A percentile compares a stretch with the other conserved stretches of the same genome.
Evolutionary conservation across 1,140 invertebrate species (phyloP).

Genomic region (Pseudomyrmex pallidus): DNA sequence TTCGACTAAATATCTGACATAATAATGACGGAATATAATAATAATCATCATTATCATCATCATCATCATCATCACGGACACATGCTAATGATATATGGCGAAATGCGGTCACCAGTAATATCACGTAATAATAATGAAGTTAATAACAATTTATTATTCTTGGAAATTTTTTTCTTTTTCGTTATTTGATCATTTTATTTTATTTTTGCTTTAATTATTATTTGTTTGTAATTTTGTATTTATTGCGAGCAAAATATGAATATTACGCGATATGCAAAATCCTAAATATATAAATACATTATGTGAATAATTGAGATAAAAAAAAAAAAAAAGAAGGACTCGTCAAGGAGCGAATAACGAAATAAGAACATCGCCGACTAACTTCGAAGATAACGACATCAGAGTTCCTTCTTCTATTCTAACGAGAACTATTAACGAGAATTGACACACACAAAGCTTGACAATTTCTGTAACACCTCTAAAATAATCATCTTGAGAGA

Average conservation of each 20-base stretch:
- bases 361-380: slow-evolving; percentile 37
- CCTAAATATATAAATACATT: background rate
- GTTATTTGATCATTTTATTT: slow-evolving; percentile 23
- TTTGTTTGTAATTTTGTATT: background rate
- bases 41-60: slow-evolving; percentile 24
- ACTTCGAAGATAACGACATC: slow-evolving; percentile 1
- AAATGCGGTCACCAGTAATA: background rate
- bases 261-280: slow-evolving; percentile 2
- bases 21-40: slow-evolving; percentile 37
- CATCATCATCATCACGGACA: background rate
- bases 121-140: background rate
- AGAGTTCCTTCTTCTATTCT: slow-evolving; percentile 23
- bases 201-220: background rate
- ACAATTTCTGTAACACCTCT: slow-evolving; percentile 21
- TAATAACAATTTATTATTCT: slow-evolving; percentile 4
- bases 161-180: background rate
- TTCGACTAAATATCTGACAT: slow-evolving; percentile 3
- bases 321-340: no score
- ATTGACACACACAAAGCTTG: slow-evolving; percentile 7
- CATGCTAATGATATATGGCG: background rate
- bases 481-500: slow-evolving; percentile 1
- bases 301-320: background rate
- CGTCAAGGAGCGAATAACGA: slow-evolving; percentile 17
- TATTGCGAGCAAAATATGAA: background rate
- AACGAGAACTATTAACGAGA: slow-evolving; percentile 32